Evolutionary conservation across 2,113 vertebrate species (phyloP), one percentile per base, ranked within the genome.

Genomic region (Fregetta grallaria): DNA sequence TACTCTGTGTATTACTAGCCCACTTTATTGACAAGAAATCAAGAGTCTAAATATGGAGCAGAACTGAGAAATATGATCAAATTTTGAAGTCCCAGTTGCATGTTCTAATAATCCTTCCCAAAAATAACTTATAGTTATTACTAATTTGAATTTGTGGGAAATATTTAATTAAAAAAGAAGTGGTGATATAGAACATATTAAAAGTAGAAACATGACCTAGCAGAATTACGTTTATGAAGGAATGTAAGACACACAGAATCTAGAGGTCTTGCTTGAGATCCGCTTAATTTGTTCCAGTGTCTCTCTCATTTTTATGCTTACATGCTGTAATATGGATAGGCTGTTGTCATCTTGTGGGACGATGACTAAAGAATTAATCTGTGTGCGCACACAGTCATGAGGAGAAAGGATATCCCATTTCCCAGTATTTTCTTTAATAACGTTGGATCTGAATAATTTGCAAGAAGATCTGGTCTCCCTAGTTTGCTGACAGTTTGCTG

Each of bases 191-290:
- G 61, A 86, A 92, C 56, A 72, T 7, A 61, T 30, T 59, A 89
- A 61, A 96, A 93, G 79, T 56, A 90, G 94, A 89, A 84, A 84
- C 61, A 91, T 15, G 62, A 90, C 68, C 94, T 76, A 71, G 61
- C 30, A 81, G 52, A 94, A 86, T 49, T 44, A 93, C 70, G 36
- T 75, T 94, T 63, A 67, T 72, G 61, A 88, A 92, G 81, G 22
- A 73, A 93, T 30, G 16, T 71, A 83, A 88, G 70, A 59, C 55
- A 71, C 30, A 81, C 36, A 88, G 49, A 82, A 83, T 47, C 49
- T 50, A 76, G 55, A 76, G 38, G 47, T 82, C 22, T 90, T 53
- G n/a, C n/a, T 61, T 70, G 62, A 93, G 56, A 85, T 58, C 62
- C 68, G 40, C 44, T 75, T 65, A 47, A 85, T 66, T 88, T 85